Percentiles rank a stretch among this genome's conserved stretches.
These are phyloP conservation scores for Artemia sinica DNA, from an alignment of 2,888 invertebrate species.

Conservation along the genomic window DNA sequence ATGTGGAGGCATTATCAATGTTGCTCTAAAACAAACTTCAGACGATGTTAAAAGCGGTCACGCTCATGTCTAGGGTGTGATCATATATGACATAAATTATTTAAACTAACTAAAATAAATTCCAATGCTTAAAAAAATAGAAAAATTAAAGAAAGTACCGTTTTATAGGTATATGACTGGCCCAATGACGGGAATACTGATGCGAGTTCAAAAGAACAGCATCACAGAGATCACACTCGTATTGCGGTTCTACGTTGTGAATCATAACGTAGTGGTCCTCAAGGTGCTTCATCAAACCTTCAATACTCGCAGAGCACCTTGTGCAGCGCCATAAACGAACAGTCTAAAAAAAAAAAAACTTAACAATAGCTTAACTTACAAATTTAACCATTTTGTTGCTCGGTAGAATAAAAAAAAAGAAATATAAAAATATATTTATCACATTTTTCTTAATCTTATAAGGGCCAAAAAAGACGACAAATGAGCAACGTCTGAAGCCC, in stretches of 20 bases:
- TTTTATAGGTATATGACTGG: conserved; percentile 11
- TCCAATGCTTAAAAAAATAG: not conserved
- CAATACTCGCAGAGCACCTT: not conserved
- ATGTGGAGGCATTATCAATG: too few relatives aligned
- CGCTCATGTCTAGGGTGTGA: too few relatives aligned
- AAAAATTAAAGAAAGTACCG: not conserved
- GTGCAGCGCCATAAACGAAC: conserved; percentile 11
- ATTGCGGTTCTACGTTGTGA: not conserved
- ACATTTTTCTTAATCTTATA: too few relatives aligned
- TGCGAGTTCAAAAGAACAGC: not conserved
- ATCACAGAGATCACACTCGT: conserved; percentile 8
- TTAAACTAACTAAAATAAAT: too few relatives aligned
- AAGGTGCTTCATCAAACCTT: conserved; percentile 3
- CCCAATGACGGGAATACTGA: conserved; percentile 5
- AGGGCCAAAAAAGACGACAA: too few relatives aligned
- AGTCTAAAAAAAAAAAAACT: not conserved
- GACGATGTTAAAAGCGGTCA: too few relatives aligned
- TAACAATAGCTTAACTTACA: not conserved
- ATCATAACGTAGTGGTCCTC: not conserved
- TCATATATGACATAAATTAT: too few relatives aligned
- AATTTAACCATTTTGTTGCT: too few relatives aligned
- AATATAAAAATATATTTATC: too few relatives aligned
- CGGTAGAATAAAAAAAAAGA: too few relatives aligned
- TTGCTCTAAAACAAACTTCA: too few relatives aligned
- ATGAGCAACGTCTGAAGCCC: too few relatives aligned